Percentiles rank a stretch among this genome's conserved stretches.
Evolutionary conservation across 1,140 invertebrate genomes (phyloP).

Genomic region (Zaprionus kolodkinae): DNA sequence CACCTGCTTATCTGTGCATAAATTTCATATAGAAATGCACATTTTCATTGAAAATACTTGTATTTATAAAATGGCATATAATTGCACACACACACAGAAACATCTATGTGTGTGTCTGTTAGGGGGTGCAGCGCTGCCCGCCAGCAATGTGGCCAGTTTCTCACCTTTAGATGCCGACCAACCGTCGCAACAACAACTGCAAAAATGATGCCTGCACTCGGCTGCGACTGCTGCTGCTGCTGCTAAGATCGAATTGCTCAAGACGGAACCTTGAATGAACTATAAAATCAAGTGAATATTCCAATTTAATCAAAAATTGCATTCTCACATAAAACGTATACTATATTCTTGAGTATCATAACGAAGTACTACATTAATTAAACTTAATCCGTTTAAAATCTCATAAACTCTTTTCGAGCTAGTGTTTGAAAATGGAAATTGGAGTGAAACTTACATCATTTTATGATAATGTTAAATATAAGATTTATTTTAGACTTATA

Average conservation of each 20-base stretch:
- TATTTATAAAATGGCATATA: conserved; percentile 73
- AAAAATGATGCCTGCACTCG: conserved; percentile 57
- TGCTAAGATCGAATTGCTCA: conserved; percentile 9
- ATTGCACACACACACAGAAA: conserved; percentile 46
- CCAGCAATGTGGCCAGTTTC: conserved; percentile 78
- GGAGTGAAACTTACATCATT: background rate
- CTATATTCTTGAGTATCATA: background rate
- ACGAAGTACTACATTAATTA: background rate
- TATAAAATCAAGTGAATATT: conserved; percentile 14
- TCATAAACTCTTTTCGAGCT: background rate
- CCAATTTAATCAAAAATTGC: background rate
- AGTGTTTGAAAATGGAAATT: background rate
- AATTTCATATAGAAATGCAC: conserved; percentile 72
- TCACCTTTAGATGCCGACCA: conserved; percentile 76
- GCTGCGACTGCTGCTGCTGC: conserved; percentile 38
- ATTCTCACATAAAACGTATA: background rate
- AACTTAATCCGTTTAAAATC: background rate
- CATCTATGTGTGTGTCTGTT: conserved; percentile 46
- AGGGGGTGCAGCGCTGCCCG: conserved; percentile 69
- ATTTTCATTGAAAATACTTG: conserved; percentile 78
- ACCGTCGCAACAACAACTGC: conserved; percentile 51
- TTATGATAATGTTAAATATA: background rate
- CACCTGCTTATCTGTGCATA: conserved; percentile 79
- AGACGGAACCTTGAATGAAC: conserved; percentile 34
- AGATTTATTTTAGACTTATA: background rate